Percentiles rank a stretch among this genome's conserved stretches.
These are phyloP conservation scores for Corbicula japonica DNA, from an alignment of 2,888 invertebrate genomes.

Conservation along the genomic window DNA sequence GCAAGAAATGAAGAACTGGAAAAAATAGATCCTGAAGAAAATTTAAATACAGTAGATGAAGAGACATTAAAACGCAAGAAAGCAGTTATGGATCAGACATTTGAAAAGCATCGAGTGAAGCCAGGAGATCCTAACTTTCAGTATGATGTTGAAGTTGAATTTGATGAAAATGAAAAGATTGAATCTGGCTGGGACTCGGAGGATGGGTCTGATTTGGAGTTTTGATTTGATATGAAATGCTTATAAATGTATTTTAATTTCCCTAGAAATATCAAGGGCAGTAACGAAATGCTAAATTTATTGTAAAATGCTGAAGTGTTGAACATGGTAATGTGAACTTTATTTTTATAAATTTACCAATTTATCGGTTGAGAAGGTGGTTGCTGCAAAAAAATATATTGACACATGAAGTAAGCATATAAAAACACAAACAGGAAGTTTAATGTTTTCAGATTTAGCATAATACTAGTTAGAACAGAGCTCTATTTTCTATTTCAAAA, in stretches of 20 bases:
- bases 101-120: slow-evolving; percentile 86
- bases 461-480: too few relatives aligned
- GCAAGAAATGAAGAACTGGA: slow-evolving; percentile 84
- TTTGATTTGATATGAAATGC: slow-evolving; percentile 64
- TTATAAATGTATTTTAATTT: not conserved
- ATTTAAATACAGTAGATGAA: slow-evolving; percentile 87
- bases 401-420: too few relatives aligned
- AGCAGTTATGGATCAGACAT: slow-evolving; percentile 87
- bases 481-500: too few relatives aligned
- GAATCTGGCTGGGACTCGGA: slow-evolving; percentile 86
- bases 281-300: too few relatives aligned
- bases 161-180: slow-evolving; percentile 80
- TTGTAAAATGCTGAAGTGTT: too few relatives aligned
- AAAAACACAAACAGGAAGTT: too few relatives aligned
- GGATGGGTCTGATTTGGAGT: slow-evolving; percentile 79
- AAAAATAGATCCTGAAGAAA: slow-evolving; percentile 87
- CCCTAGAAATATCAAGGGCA: not conserved
- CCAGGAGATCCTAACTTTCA: slow-evolving; percentile 87
- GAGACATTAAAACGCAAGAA: slow-evolving; percentile 87
- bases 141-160: slow-evolving; percentile 87
- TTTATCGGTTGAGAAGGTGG: too few relatives aligned
- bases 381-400: too few relatives aligned
- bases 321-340: too few relatives aligned
- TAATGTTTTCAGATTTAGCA: too few relatives aligned
- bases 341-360: too few relatives aligned